Conservation (phyloP, 2,888 invertebrate genomes). For the Nemurella pictetii region DNA sequence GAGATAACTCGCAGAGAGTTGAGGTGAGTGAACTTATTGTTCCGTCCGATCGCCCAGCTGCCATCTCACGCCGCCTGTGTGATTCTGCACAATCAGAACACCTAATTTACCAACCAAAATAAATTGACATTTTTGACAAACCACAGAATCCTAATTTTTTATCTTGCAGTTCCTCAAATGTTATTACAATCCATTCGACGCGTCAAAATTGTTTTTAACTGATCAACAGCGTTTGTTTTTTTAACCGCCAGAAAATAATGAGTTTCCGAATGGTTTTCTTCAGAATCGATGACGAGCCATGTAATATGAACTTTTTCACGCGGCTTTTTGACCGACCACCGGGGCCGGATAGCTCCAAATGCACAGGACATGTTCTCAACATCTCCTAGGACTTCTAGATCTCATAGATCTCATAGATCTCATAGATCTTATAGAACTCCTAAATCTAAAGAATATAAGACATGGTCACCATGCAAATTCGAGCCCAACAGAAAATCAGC, state of each 20-base stretch:
- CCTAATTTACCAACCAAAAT: conserved; percentile 6
- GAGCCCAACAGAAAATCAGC: too few relatives aligned
- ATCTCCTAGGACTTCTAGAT: too few relatives aligned
- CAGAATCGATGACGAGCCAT: conserved; percentile 20
- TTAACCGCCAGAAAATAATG: conserved; percentile 19
- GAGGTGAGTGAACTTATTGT: too few relatives aligned
- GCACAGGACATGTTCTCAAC: too few relatives aligned
- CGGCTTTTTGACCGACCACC: neutral
- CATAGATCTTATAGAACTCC: too few relatives aligned
- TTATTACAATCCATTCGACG: conserved; percentile 27
- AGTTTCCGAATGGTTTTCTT: conserved; percentile 2
- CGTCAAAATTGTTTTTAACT: conserved; percentile 31
- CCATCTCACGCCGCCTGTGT: neutral
- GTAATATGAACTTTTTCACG: conserved; percentile 3
- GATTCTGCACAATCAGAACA: neutral
- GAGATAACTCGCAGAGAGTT: too few relatives aligned
- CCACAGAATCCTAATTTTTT: conserved; percentile 13
- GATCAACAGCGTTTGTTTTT: conserved; percentile 12
- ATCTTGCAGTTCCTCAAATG: conserved; percentile 20
- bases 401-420: too few relatives aligned
- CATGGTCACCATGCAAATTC: too few relatives aligned
- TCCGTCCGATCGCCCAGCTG: too few relatives aligned
- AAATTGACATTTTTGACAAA: conserved; percentile 27
- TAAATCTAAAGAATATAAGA: too few relatives aligned
- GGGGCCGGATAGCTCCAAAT: too few relatives aligned